Conservation (phyloP, 2,888 invertebrate genomes). For the Marasmarcha lunaedactyla region DNA sequence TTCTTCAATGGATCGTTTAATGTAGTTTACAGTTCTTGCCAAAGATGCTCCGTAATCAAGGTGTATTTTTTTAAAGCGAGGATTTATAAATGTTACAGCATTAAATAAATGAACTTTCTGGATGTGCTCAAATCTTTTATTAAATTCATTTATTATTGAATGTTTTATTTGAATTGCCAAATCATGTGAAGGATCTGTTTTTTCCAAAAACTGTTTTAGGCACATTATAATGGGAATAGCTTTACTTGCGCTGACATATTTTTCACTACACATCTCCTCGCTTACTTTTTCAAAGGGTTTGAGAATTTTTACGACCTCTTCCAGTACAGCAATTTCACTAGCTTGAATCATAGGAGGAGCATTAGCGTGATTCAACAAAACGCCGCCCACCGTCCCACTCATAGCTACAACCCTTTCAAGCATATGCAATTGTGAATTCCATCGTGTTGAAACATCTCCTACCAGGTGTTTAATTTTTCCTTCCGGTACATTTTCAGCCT, state of each 20-base stretch:
- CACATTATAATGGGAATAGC: constrained; percentile 23
- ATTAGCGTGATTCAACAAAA: constrained; percentile 19
- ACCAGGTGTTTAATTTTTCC: constrained; percentile 20
- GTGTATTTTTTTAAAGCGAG: constrained; percentile 18
- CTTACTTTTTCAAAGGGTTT: constrained; percentile 22
- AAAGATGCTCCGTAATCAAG: constrained; percentile 15
- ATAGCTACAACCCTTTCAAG: constrained; percentile 15
- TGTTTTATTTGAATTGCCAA: constrained; percentile 18
- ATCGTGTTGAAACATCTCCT: constrained; percentile 23
- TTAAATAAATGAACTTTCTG: constrained; percentile 17
- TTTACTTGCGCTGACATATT: constrained; percentile 22
- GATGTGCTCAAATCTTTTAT: constrained; percentile 18
- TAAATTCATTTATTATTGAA: constrained; percentile 16
- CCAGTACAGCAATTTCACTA: constrained; percentile 19
- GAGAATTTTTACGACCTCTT: constrained; percentile 20
- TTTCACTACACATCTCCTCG: constrained; percentile 23
- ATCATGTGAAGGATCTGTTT: constrained; percentile 15
- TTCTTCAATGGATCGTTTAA: constrained; percentile 17
- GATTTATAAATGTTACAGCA: constrained; percentile 9
- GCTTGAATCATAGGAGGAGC: constrained; percentile 23
- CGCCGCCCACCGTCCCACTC: constrained; percentile 16
- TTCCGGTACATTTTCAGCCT: constrained; percentile 17
- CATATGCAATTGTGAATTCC: constrained; percentile 21
- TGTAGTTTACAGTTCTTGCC: constrained; percentile 17
- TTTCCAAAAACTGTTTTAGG: constrained; percentile 16